Conservation (phyloP, 2,113 vertebrate genomes). For the Mustelus asterias region DNA sequence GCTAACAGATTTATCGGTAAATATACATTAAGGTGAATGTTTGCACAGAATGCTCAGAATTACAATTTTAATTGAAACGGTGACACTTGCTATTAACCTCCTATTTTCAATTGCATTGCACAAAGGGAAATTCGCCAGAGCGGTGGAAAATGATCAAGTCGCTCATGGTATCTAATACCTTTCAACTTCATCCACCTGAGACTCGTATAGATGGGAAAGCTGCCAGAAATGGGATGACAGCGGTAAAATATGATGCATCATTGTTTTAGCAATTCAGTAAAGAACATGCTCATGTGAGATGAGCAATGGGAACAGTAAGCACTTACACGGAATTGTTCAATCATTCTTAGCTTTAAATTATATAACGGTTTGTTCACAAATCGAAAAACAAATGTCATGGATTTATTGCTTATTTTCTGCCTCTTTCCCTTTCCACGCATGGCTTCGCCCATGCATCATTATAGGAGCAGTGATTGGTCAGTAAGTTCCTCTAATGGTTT, state of each 20-base stretch:
- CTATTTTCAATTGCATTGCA: not conserved
- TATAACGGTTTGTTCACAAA: not conserved
- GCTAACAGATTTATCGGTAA: not conserved
- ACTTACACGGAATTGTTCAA: not conserved
- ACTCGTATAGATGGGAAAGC: not conserved
- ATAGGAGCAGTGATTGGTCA: not conserved
- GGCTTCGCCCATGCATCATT: not conserved
- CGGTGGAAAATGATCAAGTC: not conserved
- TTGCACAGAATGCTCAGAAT: not conserved
- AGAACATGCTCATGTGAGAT: not conserved
- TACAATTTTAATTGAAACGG: not conserved
- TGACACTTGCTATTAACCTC: not conserved
- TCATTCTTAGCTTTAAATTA: not conserved
- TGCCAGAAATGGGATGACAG: not conserved
- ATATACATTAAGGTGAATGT: not conserved
- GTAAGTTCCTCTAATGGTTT: not conserved
- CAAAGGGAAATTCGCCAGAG: not conserved
- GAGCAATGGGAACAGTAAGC: not conserved
- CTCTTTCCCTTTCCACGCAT: not conserved
- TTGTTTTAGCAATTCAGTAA: not conserved
- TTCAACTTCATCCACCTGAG: not conserved
- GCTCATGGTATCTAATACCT: not conserved
- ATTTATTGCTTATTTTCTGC: constrained; percentile 5
- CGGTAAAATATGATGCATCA: not conserved
- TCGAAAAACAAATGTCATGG: not conserved